phyloP scores from a whole-genome alignment of 2,888 invertebrate genomes.

The Tenodera sinensis region DNA sequence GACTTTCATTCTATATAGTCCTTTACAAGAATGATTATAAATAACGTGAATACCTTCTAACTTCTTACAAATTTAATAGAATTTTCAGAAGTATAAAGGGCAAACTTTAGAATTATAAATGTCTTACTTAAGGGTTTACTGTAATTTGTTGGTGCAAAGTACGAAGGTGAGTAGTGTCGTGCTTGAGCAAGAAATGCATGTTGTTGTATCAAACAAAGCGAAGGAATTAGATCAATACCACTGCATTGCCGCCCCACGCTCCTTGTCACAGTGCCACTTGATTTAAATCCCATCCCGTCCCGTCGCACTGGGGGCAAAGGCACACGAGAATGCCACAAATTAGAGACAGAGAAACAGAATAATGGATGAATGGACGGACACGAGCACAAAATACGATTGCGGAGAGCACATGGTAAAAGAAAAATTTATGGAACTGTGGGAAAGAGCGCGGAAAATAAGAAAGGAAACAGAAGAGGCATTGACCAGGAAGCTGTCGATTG shows the following conservation, averaged over 20 bases:
- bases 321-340: not conserved
- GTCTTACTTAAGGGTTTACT: too few species aligned
- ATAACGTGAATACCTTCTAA: too few species aligned
- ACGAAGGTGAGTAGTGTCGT: not conserved
- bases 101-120: too few species aligned
- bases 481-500: too few species aligned
- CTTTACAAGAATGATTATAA: too few species aligned
- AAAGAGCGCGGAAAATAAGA: too few species aligned
- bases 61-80: too few species aligned
- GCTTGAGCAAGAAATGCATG: not conserved
- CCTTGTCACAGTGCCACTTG: not conserved
- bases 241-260: not conserved
- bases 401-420: not conserved
- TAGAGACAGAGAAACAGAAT: not conserved
- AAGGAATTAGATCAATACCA: not conserved
- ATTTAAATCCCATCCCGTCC: not conserved
- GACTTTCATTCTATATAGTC: too few species aligned
- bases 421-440: not conserved
- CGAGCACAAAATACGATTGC: not conserved
- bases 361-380: not conserved
- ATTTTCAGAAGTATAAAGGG: too few species aligned
- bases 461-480: too few species aligned
- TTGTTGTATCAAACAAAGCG: not conserved
- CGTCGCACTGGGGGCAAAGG: not conserved
- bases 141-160: too few species aligned